These are phyloP conservation scores for Hyaena hyaena DNA, from an alignment of 2,113 vertebrate genomes.

Conservation along the genomic window DNA sequence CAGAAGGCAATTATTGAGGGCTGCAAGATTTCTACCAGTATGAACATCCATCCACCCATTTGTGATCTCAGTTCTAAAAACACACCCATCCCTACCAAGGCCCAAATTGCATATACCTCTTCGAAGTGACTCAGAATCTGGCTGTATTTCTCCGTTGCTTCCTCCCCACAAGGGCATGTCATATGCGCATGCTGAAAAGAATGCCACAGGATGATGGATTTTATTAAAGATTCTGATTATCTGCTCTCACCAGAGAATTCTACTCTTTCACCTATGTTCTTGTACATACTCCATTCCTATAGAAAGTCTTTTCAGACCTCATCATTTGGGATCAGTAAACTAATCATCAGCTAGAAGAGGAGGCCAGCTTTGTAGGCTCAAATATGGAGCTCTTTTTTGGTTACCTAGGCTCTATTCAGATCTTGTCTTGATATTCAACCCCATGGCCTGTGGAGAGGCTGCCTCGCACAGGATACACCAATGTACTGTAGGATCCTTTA, in stretches of 20 bases:
- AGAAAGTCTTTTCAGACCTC: background rate
- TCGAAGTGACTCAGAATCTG: slow-evolving; percentile 70
- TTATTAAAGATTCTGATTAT: slow-evolving; percentile 20
- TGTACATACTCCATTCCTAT: background rate
- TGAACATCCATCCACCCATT: background rate
- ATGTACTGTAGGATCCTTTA: background rate
- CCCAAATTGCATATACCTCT: slow-evolving; percentile 74
- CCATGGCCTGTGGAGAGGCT: background rate
- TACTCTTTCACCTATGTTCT: background rate
- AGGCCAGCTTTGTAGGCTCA: background rate
- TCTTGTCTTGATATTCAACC: background rate
- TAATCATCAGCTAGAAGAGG: background rate
- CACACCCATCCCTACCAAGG: slow-evolving; percentile 6
- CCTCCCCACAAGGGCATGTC: slow-evolving; percentile 81
- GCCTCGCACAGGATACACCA: background rate
- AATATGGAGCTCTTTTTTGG: background rate
- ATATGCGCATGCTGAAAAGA: slow-evolving; percentile 71
- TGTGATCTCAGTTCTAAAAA: slow-evolving; percentile 6
- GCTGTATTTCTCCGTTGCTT: slow-evolving; percentile 67
- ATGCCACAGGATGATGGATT: background rate
- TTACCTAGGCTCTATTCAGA: background rate
- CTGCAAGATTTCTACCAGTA: background rate
- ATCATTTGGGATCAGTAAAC: background rate
- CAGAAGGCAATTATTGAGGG: background rate
- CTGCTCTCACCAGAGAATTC: background rate